Evolutionary conservation across 2,888 invertebrate genomes (phyloP).

Genomic region (Drosophila aldrichi): DNA sequence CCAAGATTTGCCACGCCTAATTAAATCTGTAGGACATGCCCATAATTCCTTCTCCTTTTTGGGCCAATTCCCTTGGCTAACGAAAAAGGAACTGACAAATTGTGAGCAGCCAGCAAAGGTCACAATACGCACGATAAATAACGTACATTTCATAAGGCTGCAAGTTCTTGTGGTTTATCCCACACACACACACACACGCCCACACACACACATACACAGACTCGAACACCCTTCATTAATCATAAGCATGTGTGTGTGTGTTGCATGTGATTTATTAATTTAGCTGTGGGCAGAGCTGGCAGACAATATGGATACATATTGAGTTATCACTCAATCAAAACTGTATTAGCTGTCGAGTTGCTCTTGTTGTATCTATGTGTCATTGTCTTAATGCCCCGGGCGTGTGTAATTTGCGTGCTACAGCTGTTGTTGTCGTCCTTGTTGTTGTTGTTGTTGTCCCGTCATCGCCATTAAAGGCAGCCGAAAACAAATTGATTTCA

Average conservation of each 20-base stretch:
- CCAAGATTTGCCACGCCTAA: constrained; percentile 52
- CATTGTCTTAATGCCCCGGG: constrained; percentile 62
- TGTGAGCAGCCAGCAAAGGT: constrained; percentile 55
- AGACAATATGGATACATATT: constrained; percentile 44
- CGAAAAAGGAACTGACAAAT: constrained; percentile 38
- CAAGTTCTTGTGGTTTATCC: constrained; percentile 21
- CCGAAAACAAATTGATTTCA: constrained; percentile 71
- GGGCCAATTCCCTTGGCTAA: constrained; percentile 1
- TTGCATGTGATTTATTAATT: constrained; percentile 62
- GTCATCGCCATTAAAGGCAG: constrained; percentile 48
- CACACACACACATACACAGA: background rate
- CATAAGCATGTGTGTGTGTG: constrained; percentile 38
- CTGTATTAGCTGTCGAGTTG: constrained; percentile 41
- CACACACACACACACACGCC: constrained; percentile 21
- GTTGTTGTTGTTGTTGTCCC: constrained; percentile 3
- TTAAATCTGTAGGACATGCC: constrained; percentile 51
- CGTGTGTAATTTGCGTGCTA: constrained; percentile 51
- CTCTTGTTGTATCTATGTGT: constrained; percentile 42
- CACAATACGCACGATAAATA: constrained; percentile 63
- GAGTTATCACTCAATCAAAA: constrained; percentile 80
- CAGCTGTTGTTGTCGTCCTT: background rate
- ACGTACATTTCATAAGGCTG: constrained; percentile 33
- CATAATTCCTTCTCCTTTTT: background rate
- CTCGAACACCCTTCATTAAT: constrained; percentile 53
- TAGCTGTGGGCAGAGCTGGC: constrained; percentile 30